A percentile compares a stretch with the other conserved stretches of the same genome.
Conservation (phyloP, 2,797 vertebrate genomes). For the Falco columbarius region DNA sequence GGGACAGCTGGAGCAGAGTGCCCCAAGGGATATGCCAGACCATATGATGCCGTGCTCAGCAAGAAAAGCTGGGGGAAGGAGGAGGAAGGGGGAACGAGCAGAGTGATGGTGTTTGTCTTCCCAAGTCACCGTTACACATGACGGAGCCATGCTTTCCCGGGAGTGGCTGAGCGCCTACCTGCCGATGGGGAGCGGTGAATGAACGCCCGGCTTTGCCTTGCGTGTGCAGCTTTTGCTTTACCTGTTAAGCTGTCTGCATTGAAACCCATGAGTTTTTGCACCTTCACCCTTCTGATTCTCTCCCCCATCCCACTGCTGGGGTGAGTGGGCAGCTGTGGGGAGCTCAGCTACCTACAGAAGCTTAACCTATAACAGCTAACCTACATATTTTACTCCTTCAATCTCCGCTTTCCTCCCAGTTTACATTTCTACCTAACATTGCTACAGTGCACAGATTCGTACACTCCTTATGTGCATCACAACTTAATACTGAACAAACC, state of each 20-base stretch:
- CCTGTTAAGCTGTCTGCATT: background rate
- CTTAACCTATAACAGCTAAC: background rate
- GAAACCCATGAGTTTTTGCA: too few relatives aligned
- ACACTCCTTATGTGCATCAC: background rate
- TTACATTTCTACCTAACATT: background rate
- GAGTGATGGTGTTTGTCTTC: background rate
- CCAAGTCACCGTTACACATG: rapidly evolving
- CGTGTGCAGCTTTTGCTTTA: background rate
- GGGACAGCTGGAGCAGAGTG: too few relatives aligned
- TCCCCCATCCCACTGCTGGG: too few relatives aligned
- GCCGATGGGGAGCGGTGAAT: background rate
- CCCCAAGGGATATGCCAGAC: too few relatives aligned
- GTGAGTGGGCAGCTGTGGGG: background rate
- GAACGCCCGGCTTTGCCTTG: background rate
- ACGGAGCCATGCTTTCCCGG: background rate
- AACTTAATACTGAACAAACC: background rate
- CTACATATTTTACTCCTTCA: background rate
- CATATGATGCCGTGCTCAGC: too few relatives aligned
- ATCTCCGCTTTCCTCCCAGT: background rate
- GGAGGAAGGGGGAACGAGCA: too few relatives aligned
- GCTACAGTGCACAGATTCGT: background rate
- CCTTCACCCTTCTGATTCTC: too few relatives aligned
- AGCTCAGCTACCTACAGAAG: background rate
- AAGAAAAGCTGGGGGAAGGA: background rate
- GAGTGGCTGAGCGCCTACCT: background rate